Percentiles rank a stretch among this genome's conserved stretches.
Conservation (phyloP, 2,797 vertebrate species). For the Luscinia luscinia region DNA sequence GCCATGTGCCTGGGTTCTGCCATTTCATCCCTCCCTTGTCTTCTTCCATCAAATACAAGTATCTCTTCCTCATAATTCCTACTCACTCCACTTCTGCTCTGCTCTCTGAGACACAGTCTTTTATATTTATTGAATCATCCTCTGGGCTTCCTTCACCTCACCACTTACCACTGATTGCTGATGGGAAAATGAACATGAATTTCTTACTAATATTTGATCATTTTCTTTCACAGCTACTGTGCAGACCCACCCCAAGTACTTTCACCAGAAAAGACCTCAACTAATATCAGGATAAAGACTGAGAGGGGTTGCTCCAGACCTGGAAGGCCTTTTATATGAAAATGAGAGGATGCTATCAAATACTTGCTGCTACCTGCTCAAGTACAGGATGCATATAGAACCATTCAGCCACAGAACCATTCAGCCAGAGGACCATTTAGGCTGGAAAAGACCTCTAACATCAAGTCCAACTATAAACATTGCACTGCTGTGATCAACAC, state of each 20-base stretch:
- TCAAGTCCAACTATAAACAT: background rate
- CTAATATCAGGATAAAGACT: background rate
- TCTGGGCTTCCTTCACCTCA: background rate
- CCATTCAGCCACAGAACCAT: background rate
- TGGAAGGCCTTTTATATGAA: background rate
- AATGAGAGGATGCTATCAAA: background rate
- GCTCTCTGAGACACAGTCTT: background rate
- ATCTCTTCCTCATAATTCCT: background rate
- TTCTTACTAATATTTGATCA: background rate
- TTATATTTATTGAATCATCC: background rate
- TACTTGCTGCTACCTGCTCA: background rate
- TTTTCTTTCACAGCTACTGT: background rate
- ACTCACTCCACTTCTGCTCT: background rate
- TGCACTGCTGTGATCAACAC: background rate
- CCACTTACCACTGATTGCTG: background rate
- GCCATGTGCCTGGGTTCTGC: rapidly evolving
- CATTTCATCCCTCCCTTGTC: background rate
- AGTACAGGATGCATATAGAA: background rate
- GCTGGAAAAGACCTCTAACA: background rate
- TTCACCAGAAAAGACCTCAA: background rate
- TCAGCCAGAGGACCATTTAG: background rate
- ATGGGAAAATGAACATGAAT: background rate
- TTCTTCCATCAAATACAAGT: background rate
- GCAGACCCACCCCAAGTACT: background rate
- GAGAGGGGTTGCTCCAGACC: background rate